Evolutionary conservation across 1,140 invertebrate genomes (phyloP).

Genomic region (Xylocopa sonorina): DNA sequence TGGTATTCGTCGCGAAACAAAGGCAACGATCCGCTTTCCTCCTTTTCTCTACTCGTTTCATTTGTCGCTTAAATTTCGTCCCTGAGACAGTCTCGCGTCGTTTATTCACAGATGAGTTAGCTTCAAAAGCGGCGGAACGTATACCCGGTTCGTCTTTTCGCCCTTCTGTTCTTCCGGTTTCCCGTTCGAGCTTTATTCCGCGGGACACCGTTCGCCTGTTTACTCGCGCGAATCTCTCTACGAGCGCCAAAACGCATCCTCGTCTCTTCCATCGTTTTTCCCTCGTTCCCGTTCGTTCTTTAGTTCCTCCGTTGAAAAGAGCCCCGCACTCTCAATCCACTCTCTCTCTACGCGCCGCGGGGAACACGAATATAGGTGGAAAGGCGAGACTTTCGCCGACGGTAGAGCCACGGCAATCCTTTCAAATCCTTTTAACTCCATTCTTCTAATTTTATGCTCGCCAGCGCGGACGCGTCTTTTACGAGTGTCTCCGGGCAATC

Average conservation of each 20-base stretch:
- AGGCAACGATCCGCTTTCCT: not conserved
- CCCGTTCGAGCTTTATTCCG: slow-evolving; percentile 43
- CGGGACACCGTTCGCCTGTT: slow-evolving; percentile 38
- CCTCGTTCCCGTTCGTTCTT: not conserved
- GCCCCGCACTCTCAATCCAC: slow-evolving; percentile 54
- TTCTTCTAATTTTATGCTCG: slow-evolving; percentile 76
- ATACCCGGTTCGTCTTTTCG: not conserved
- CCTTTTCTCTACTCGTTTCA: slow-evolving; percentile 5
- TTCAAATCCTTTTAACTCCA: slow-evolving; percentile 74
- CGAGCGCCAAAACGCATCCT: slow-evolving; percentile 55
- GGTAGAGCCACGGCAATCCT: slow-evolving; percentile 68
- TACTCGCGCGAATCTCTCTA: slow-evolving; percentile 21
- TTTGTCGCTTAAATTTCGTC: slow-evolving; percentile 10
- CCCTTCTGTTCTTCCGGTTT: slow-evolving; percentile 12
- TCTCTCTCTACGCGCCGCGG: slow-evolving; percentile 38
- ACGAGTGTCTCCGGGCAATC: slow-evolving; percentile 63
- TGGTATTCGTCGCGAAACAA: not conserved
- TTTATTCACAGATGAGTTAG: slow-evolving; percentile 36
- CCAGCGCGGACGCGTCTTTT: slow-evolving; percentile 63
- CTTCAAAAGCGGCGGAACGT: slow-evolving; percentile 43
- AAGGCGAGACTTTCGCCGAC: slow-evolving; percentile 48
- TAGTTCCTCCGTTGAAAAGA: not conserved
- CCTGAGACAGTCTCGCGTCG: not conserved
- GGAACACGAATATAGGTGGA: slow-evolving; percentile 22
- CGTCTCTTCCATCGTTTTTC: not conserved